Evolutionary conservation across 1,140 invertebrate species (phyloP).

Genomic region (Microplitis mediator): DNA sequence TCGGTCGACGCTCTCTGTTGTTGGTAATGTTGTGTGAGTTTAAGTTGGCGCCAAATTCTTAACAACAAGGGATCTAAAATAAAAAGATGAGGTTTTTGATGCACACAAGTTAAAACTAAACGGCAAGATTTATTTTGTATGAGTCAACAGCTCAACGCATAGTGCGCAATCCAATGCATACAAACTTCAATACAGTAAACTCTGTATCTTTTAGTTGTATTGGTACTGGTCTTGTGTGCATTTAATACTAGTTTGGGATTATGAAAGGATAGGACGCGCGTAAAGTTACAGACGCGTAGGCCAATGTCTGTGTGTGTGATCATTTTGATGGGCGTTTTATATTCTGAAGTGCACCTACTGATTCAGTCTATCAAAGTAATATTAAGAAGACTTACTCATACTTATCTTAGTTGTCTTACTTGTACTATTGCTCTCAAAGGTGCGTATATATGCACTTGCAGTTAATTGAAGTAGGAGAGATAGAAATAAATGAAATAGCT

Average conservation of each 20-base stretch:
- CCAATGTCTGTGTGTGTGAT: neutral
- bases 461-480: neutral
- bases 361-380: conserved; percentile 6
- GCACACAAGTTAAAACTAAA: neutral
- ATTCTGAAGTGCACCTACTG: conserved; percentile 21
- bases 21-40: too few relatives aligned
- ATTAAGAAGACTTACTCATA: neutral
- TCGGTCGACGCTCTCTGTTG: conserved; percentile 6
- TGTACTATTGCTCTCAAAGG: too few relatives aligned
- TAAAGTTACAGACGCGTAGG: conserved; percentile 16
- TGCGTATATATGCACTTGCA: neutral
- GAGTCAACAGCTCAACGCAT: conserved; percentile 1
- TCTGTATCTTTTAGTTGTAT: neutral
- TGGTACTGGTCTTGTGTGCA: neutral
- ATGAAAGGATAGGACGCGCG: conserved; percentile 14
- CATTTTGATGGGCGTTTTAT: conserved; percentile 21
- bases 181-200: too few relatives aligned
- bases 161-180: neutral
- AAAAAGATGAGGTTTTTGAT: neutral
- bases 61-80: neutral
- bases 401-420: neutral
- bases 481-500: conserved; percentile 9
- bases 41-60: conserved; percentile 15
- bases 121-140: neutral
- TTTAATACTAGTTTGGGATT: neutral